Conservation (phyloP, 2,888 invertebrate species). For the Xanthorhoe spadicearia region DNA sequence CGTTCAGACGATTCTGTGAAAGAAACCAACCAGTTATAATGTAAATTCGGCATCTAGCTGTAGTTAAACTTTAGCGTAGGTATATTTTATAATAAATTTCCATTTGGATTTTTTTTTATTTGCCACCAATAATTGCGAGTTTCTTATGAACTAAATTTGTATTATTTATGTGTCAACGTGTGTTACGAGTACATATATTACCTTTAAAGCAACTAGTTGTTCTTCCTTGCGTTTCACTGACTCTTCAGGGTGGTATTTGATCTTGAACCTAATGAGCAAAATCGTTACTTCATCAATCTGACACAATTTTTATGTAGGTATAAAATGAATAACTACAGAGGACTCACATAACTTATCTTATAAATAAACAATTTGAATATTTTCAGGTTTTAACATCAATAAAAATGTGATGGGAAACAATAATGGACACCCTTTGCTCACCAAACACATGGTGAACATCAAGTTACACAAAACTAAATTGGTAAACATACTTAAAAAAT, state of each 20-base stretch:
- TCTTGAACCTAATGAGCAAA: conserved; percentile 93
- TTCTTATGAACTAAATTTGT: too few species aligned
- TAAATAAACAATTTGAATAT: conserved; percentile 1
- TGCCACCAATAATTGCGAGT: too few species aligned
- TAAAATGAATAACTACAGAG: conserved; percentile 29
- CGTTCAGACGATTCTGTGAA: conserved; percentile 91
- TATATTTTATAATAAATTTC: neutral
- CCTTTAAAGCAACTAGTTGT: conserved; percentile 91
- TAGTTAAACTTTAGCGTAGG: neutral
- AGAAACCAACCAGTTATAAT: neutral
- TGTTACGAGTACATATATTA: conserved; percentile 8
- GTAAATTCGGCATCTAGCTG: neutral
- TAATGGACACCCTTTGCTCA: conserved; percentile 51
- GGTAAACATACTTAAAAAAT: conserved; percentile 76
- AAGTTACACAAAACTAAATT: conserved; percentile 69
- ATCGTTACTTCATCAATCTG: conserved; percentile 29
- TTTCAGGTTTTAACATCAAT: conserved; percentile 16
- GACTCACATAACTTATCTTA: conserved; percentile 15
- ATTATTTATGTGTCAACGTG: neutral
- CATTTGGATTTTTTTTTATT: too few species aligned
- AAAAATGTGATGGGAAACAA: conserved; percentile 37
- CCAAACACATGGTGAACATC: conserved; percentile 50
- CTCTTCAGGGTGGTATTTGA: conserved; percentile 99
- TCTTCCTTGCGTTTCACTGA: conserved; percentile 95
- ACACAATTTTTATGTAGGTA: conserved; percentile 8